Base-by-base conservation (phyloP, 1,140 invertebrate genomes). In the Bombus turneri region DNA sequence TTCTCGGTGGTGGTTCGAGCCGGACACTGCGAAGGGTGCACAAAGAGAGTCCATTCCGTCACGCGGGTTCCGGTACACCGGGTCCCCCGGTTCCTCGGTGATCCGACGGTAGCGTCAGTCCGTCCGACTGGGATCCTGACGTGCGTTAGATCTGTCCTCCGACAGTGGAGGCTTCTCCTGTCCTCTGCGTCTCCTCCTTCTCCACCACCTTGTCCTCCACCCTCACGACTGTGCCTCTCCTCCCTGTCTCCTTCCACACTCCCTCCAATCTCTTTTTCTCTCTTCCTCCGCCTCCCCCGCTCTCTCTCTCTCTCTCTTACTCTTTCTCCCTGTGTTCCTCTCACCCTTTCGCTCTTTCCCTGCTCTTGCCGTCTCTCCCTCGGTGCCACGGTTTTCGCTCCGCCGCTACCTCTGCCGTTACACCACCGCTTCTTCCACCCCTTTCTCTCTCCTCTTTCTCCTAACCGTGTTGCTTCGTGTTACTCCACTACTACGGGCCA, bases 101-200 rank as follows among this genome's bases (percentile, higher is more conserved):
- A 90, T 87, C 88, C 82, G 86, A 89, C 88, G 89, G 85, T 37
- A 71, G 75, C 81, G 88, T 90, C 91, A 74, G 87, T 87, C 88
- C 87, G 91, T 90, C 77, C 88, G 88, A 86, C 86, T 73, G 78
- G 86, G 91, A 91, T 94, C 91, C 91, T 93, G 91, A 93, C 90
- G 92, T 88, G 85, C 92, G 89, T 88, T 91, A 90, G 88, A 94
- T 94, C 92, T 93, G 93, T 94, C 91, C 93, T 92, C 92, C 90
- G 88, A 90, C 92, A 86, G 90, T 89, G 89, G 90, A 93, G 89
- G 89, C 89, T 90, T 92, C 91, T 90, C 90, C 90, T 92, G 88
- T 92, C 91, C 92, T 92, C 91, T 81, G 81, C 81, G 81, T 87
- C 86, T 83, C 64, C 89, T 87, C 83, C 91, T 89, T 87, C 87